Percentiles rank a stretch among this genome's conserved stretches.
phyloP scores from a whole-genome alignment of 2,797 vertebrate species.

The Silurus aristotelis region DNA sequence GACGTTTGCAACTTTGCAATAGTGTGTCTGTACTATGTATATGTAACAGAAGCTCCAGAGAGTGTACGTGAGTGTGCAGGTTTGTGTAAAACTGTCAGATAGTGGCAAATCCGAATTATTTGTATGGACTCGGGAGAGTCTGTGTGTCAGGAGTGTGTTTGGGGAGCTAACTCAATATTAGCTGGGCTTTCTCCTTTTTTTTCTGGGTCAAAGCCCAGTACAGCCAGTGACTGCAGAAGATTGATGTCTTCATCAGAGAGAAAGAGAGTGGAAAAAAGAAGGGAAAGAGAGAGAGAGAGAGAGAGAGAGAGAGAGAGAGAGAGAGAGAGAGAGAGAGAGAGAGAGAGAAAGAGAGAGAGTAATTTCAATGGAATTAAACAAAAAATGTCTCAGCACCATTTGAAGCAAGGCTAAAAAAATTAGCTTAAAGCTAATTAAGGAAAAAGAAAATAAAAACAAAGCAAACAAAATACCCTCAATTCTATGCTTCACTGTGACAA shows the following conservation, averaged over 20 bases:
- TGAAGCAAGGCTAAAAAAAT: conserved; percentile 40
- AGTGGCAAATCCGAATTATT: conserved; percentile 47
- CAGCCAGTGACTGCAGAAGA: conserved; percentile 47
- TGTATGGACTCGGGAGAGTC: conserved; percentile 28
- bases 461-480: neutral
- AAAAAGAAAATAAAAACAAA: neutral
- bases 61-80: conserved; percentile 6
- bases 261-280: neutral
- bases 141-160: conserved; percentile 29
- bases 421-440: neutral
- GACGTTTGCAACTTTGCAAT: neutral
- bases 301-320: neutral
- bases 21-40: conserved; percentile 1
- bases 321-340: conserved; percentile 12
- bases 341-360: neutral
- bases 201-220: conserved; percentile 49
- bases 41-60: neutral
- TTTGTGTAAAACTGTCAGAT: conserved; percentile 45
- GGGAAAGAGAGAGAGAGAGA: neutral
- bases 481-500: too few relatives aligned
- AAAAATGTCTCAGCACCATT: conserved; percentile 17
- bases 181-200: conserved; percentile 44
- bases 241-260: conserved; percentile 54
- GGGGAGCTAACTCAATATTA: conserved; percentile 53
- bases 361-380: neutral